phyloP scores from a whole-genome alignment of 1,140 invertebrate species.

The Macrobrachium rosenbergii region DNA sequence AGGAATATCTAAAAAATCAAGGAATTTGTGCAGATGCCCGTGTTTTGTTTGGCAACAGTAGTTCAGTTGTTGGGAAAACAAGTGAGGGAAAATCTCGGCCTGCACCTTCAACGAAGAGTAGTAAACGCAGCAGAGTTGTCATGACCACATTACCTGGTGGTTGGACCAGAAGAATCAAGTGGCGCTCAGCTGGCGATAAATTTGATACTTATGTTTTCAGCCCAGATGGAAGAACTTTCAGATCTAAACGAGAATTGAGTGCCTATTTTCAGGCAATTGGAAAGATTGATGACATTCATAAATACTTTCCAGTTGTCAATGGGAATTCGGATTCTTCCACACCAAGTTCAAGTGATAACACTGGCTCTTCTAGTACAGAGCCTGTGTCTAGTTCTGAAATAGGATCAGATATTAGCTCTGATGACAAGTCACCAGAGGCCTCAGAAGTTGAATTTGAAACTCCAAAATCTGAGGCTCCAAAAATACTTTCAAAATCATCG shows the following conservation, averaged over 20 bases:
- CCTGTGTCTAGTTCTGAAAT: slow-evolving; percentile 63
- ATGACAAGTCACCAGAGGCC: slow-evolving; percentile 58
- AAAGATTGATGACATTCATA: slow-evolving; percentile 65
- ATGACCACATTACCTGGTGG: slow-evolving; percentile 63
- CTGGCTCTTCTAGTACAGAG: slow-evolving; percentile 64
- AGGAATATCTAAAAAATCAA: slow-evolving; percentile 60
- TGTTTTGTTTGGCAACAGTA: slow-evolving; percentile 64
- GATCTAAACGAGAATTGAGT: slow-evolving; percentile 60
- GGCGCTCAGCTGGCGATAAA: slow-evolving; percentile 47
- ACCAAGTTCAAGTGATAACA: slow-evolving; percentile 63
- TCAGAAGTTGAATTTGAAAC: slow-evolving; percentile 50
- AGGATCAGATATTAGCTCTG: slow-evolving; percentile 57
- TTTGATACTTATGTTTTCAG: slow-evolving; percentile 65
- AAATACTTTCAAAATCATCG: no score
- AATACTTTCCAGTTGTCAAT: slow-evolving; percentile 64
- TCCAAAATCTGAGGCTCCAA: not conserved
- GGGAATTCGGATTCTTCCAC: slow-evolving; percentile 50
- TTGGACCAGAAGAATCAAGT: slow-evolving; percentile 62
- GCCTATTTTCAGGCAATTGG: slow-evolving; percentile 63
- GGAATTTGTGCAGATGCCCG: slow-evolving; percentile 62
- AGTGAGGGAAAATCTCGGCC: slow-evolving; percentile 26
- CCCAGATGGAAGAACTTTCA: slow-evolving; percentile 64
- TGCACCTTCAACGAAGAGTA: slow-evolving; percentile 3
- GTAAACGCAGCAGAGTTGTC: slow-evolving; percentile 47
- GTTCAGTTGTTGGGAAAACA: slow-evolving; percentile 5